These are phyloP conservation scores for Nyctalus aviator DNA, from an alignment of 2,797 vertebrate genomes.

Conservation along the genomic window DNA sequence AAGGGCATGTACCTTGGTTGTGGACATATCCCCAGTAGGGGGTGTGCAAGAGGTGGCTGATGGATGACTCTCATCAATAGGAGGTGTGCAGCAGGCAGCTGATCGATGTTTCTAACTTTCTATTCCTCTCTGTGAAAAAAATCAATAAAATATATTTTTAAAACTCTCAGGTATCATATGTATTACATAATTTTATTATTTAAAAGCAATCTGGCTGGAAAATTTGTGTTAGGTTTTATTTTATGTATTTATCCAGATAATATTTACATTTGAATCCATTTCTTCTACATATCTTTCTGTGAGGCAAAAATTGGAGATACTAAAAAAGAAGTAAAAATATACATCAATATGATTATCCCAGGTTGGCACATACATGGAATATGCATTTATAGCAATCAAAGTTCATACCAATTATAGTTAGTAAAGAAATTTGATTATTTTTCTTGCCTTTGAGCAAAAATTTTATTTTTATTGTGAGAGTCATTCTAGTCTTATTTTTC, in stretches of 20 bases:
- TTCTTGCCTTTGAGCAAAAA: slow-evolving; percentile 25
- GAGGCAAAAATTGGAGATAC: not conserved
- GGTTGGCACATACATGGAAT: not conserved
- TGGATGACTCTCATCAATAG: no score
- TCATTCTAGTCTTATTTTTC: slow-evolving; percentile 10
- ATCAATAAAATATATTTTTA: no score
- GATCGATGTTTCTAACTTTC: no score
- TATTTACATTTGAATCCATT: not conserved
- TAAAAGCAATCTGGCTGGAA: slow-evolving; percentile 11
- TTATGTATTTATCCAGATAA: not conserved
- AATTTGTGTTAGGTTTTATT: not conserved
- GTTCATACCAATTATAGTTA: not conserved
- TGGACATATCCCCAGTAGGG: no score
- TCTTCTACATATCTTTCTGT: not conserved
- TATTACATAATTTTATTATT: slow-evolving; percentile 25
- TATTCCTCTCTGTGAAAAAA: no score
- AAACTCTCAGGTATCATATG: not conserved
- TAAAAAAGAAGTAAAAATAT: not conserved
- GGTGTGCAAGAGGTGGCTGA: no score
- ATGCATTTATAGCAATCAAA: slow-evolving; percentile 15
- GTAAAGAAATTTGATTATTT: slow-evolving; percentile 19
- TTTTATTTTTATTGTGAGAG: not conserved
- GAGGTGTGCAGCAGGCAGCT: no score
- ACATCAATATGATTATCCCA: not conserved
- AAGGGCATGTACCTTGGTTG: no score